Evolutionary conservation across 2,797 vertebrate genomes (phyloP).

Genomic region (Crax fasciolata): DNA sequence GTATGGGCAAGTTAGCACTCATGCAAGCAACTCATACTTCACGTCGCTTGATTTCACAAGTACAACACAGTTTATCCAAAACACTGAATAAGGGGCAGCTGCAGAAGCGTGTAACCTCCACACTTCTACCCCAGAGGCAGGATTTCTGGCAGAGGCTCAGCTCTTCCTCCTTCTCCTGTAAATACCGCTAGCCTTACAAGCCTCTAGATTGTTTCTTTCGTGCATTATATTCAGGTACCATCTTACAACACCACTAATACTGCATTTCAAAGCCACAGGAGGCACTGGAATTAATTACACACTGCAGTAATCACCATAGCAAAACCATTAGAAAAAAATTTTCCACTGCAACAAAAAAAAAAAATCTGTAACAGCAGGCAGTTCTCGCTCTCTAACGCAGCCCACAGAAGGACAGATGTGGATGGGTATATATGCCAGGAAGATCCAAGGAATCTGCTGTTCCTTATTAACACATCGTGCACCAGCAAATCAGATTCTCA

Average conservation of each 20-base stretch:
- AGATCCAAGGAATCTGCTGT: background rate
- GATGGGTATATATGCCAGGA: background rate
- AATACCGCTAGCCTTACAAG: background rate
- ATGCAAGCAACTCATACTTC: rapidly evolving
- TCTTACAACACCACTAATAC: background rate
- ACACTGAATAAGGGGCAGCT: background rate
- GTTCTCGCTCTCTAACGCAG: background rate
- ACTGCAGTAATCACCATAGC: slow-evolving; percentile 3
- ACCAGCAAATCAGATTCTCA: background rate
- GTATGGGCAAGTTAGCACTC: rapidly evolving
- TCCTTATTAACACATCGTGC: background rate
- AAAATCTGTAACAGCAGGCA: background rate
- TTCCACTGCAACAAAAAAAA: background rate
- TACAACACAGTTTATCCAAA: background rate
- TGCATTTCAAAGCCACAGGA: slow-evolving; percentile 28
- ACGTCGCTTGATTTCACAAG: background rate
- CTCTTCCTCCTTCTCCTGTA: background rate
- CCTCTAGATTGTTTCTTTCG: background rate
- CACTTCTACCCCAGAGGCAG: background rate
- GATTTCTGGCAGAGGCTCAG: background rate
- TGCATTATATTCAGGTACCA: background rate
- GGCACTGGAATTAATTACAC: slow-evolving; percentile 50
- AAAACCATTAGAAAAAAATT: background rate
- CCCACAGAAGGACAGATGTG: background rate
- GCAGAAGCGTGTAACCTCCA: background rate